Evolutionary conservation across 2,113 vertebrate species (phyloP).

Genomic region (Heliornis fulica): DNA sequence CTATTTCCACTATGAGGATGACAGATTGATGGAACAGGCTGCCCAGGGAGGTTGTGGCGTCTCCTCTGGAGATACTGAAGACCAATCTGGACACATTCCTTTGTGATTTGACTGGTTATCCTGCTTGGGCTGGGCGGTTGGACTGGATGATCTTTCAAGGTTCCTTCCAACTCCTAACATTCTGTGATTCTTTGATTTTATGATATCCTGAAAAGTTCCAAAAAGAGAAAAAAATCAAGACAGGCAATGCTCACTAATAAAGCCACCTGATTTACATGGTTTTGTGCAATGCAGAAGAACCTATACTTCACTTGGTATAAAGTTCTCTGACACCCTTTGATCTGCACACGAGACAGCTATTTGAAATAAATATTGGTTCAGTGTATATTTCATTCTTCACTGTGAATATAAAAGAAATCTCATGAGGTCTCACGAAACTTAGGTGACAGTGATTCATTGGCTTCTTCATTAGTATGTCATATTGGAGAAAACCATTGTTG

Average conservation of each 20-base stretch:
- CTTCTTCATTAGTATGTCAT: background rate
- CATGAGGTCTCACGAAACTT: background rate
- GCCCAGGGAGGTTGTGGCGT: too few relatives aligned
- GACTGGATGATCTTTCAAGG: too few relatives aligned
- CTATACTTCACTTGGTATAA: background rate
- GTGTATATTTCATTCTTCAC: background rate
- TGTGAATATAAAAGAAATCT: background rate
- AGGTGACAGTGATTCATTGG: background rate
- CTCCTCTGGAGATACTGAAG: too few relatives aligned
- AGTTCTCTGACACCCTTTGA: background rate
- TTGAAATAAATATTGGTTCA: background rate
- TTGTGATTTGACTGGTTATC: too few relatives aligned
- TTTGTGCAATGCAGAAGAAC: background rate
- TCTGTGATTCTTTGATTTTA: too few relatives aligned
- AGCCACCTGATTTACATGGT: background rate
- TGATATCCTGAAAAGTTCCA: background rate
- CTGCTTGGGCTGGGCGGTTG: too few relatives aligned
- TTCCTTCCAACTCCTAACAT: too few relatives aligned
- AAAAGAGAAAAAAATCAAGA: accelerated
- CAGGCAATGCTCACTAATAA: too few relatives aligned
- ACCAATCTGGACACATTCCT: too few relatives aligned
- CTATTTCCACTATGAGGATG: too few relatives aligned
- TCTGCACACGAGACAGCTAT: background rate
- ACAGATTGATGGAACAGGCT: too few relatives aligned
- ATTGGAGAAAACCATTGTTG: background rate